Percentiles rank a stretch among this genome's conserved stretches.
phyloP scores from a whole-genome alignment of 1,140 invertebrate genomes.

The Dreissena rostriformis region DNA sequence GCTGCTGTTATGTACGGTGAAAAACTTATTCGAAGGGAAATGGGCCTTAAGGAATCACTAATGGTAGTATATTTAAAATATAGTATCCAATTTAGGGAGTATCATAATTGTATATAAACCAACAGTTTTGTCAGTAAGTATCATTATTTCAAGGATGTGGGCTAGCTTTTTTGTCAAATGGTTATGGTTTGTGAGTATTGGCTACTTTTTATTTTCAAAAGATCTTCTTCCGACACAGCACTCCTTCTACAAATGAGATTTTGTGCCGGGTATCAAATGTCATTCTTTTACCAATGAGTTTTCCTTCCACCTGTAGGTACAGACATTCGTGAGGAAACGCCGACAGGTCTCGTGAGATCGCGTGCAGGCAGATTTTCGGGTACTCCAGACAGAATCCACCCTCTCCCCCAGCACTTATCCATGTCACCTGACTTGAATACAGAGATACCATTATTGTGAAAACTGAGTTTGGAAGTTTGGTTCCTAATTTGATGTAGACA shows the following conservation, averaged over 20 bases:
- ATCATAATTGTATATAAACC: too few species aligned
- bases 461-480: too few species aligned
- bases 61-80: too few species aligned
- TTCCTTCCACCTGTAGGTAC: constrained; percentile 87
- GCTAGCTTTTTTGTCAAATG: background rate
- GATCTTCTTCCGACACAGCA: background rate
- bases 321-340: constrained; percentile 87
- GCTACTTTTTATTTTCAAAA: background rate
- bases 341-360: constrained; percentile 86
- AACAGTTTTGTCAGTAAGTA: too few species aligned
- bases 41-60: too few species aligned
- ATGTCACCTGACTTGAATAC: constrained; percentile 86
- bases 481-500: too few species aligned
- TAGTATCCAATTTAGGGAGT: too few species aligned
- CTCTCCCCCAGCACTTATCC: constrained; percentile 84
- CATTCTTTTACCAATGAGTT: constrained; percentile 81
- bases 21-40: too few species aligned
- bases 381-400: constrained; percentile 90
- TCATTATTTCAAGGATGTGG: too few species aligned
- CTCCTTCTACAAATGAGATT: background rate
- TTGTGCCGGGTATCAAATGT: background rate
- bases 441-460: too few species aligned
- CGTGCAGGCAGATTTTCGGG: constrained; percentile 88
- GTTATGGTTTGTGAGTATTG: background rate
- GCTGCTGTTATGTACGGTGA: too few species aligned